phyloP scores from a whole-genome alignment of 1,140 invertebrate species.

The Bombus waltoni region DNA sequence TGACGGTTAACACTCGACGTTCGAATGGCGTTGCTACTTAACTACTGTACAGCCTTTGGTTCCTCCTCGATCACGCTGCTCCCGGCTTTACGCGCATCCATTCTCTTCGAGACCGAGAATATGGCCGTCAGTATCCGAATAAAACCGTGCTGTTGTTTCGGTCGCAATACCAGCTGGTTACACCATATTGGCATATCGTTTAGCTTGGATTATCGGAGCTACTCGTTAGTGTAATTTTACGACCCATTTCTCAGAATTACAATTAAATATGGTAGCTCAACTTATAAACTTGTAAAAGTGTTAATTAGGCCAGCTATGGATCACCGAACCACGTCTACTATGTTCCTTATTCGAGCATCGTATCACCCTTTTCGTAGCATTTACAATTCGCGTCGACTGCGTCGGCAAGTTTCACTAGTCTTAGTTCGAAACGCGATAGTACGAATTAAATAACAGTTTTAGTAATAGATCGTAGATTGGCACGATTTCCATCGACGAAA shows the following conservation, averaged over 20 bases:
- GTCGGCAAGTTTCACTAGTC: background rate
- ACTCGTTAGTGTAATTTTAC: no score
- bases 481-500: background rate
- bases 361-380: background rate
- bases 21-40: slow-evolving; percentile 59
- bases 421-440: background rate
- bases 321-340: no score
- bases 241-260: no score
- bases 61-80: background rate
- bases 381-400: background rate
- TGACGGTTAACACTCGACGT: slow-evolving; percentile 56
- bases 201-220: no score
- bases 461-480: background rate
- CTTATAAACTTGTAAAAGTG: no score
- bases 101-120: slow-evolving; percentile 1
- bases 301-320: no score
- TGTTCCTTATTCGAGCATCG: background rate
- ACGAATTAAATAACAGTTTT: background rate
- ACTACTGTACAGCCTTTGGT: slow-evolving; percentile 29
- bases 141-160: background rate
- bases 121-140: background rate
- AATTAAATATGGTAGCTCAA: no score
- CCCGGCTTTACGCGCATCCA: slow-evolving; percentile 3
- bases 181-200: background rate
- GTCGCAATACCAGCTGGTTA: background rate